Conservation (phyloP, 2,113 vertebrate species). For the Ancistrus triradiatus region DNA sequence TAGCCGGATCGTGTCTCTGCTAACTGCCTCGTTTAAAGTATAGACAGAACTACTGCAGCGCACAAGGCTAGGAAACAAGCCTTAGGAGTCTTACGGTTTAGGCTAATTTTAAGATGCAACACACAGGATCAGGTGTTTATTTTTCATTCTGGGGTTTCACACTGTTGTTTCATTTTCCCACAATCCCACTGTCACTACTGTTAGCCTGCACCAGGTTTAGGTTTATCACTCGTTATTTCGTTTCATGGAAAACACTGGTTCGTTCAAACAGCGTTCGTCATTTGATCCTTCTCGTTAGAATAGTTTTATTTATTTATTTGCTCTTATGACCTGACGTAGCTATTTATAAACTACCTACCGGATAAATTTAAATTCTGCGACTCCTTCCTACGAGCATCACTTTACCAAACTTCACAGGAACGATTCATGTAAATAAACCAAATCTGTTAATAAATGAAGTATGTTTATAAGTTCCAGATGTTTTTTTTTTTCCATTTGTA, state of each 20-base stretch:
- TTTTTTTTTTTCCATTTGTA: slow-evolving; percentile 53
- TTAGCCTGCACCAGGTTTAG: not conserved
- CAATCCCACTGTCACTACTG: slow-evolving; percentile 14
- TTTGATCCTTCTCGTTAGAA: not conserved
- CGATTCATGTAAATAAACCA: slow-evolving; percentile 50
- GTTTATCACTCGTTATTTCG: slow-evolving; percentile 12
- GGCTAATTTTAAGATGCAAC: no score
- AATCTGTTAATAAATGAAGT: slow-evolving; percentile 59
- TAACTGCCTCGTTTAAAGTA: no score
- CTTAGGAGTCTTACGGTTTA: no score
- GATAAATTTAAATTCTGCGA: no score
- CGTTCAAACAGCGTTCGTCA: slow-evolving; percentile 20
- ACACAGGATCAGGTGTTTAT: slow-evolving; percentile 44
- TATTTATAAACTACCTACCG: not conserved
- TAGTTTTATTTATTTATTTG: slow-evolving; percentile 31
- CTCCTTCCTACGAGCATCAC: not conserved
- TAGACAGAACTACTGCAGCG: no score
- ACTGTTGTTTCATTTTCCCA: slow-evolving; percentile 23
- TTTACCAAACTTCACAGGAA: not conserved
- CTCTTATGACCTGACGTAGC: slow-evolving; percentile 1
- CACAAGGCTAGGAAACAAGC: no score
- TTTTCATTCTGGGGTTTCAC: slow-evolving; percentile 24
- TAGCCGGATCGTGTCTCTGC: no score
- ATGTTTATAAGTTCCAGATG: slow-evolving; percentile 43
- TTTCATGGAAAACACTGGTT: slow-evolving; percentile 30